These are phyloP conservation scores for Morpho deidamia DNA, from an alignment of 2,888 invertebrate species.

Conservation along the genomic window DNA sequence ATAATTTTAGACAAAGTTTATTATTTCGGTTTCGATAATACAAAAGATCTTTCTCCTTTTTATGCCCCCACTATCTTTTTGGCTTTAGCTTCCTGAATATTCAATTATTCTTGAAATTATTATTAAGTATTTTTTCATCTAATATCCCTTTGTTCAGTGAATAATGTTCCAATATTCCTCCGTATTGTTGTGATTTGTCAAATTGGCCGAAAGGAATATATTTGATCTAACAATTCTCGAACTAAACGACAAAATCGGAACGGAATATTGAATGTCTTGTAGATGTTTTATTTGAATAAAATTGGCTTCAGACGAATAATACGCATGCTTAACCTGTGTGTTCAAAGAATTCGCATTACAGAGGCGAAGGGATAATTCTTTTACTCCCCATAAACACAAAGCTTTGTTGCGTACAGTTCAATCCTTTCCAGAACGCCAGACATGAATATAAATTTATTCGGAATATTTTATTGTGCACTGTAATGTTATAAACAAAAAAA, in stretches of 20 bases:
- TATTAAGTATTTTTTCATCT: too few relatives aligned
- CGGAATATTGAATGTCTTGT: too few relatives aligned
- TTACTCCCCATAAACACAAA: conserved; percentile 23
- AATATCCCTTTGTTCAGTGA: too few relatives aligned
- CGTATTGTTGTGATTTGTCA: too few relatives aligned
- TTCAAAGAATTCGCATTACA: conserved; percentile 16
- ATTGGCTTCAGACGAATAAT: conserved; percentile 23
- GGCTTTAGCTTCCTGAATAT: too few relatives aligned
- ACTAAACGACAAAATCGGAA: too few relatives aligned
- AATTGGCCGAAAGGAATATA: too few relatives aligned
- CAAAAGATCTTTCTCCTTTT: background rate
- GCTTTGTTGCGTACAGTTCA: conserved; percentile 2
- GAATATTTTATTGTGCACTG: conserved; percentile 1
- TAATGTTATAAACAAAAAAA: background rate
- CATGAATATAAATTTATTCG: conserved; percentile 1
- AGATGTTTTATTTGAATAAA: conserved; percentile 10
- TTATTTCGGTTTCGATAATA: background rate
- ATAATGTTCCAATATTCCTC: too few relatives aligned
- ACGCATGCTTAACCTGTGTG: conserved; percentile 23
- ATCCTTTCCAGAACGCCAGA: background rate
- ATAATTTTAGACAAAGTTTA: background rate
- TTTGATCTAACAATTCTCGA: too few relatives aligned
- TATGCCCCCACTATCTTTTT: background rate
- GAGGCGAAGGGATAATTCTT: conserved; percentile 11
- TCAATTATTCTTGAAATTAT: too few relatives aligned